Conservation (phyloP, 1,140 invertebrate species). For the Platyscapa corneri region DNA sequence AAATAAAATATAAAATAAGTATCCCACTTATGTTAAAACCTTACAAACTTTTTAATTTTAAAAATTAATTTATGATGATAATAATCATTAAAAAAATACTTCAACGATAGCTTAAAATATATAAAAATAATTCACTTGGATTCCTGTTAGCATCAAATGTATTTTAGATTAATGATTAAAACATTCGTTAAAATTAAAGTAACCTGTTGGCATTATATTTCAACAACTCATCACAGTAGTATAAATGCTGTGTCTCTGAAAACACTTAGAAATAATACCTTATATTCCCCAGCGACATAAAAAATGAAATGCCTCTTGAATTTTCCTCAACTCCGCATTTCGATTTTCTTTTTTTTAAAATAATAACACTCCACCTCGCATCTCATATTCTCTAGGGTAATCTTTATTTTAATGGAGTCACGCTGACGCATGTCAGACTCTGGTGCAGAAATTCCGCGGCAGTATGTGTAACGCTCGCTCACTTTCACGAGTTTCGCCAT, state of each 20-base stretch:
- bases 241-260: neutral
- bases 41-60: neutral
- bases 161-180: neutral
- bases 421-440: constrained; percentile 17
- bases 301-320: neutral
- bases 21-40: too few relatives aligned
- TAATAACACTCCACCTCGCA: neutral
- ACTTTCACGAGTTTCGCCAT: neutral
- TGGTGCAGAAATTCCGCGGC: neutral
- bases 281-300: neutral
- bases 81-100: too few relatives aligned
- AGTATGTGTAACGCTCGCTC: constrained; percentile 11
- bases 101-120: neutral
- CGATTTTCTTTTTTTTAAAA: constrained; percentile 16
- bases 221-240: neutral
- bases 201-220: neutral
- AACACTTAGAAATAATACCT: constrained; percentile 1
- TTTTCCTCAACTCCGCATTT: neutral
- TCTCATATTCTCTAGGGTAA: constrained; percentile 30
- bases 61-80: neutral
- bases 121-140: neutral
- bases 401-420: constrained; percentile 44
- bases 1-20: too few relatives aligned
- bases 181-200: neutral
- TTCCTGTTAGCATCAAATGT: neutral